phyloP scores from a whole-genome alignment of 2,113 vertebrate species.

The Pluvialis apricaria region DNA sequence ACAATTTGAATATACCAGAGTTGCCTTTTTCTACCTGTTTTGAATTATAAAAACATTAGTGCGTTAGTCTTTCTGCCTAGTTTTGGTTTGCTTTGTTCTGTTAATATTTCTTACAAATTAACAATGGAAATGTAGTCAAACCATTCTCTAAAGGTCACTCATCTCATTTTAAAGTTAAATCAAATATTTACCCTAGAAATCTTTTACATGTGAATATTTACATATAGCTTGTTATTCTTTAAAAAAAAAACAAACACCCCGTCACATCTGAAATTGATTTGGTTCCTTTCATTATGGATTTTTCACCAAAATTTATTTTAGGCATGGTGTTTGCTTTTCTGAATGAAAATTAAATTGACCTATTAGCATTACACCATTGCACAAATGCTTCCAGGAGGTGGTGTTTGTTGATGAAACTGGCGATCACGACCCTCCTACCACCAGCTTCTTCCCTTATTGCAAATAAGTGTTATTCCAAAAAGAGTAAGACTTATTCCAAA shows the following conservation, averaged over 20 bases:
- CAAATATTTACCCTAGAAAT: not conserved
- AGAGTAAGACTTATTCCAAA: not conserved
- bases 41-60: not conserved
- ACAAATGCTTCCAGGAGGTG: not conserved
- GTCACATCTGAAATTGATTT: not conserved
- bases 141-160: not conserved
- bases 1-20: not conserved
- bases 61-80: not conserved
- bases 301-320: not conserved
- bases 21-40: not conserved
- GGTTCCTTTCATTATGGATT: not conserved
- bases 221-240: not conserved
- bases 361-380: not conserved
- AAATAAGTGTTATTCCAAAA: not conserved
- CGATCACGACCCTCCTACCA: rapidly evolving
- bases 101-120: not conserved
- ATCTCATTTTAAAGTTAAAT: not conserved
- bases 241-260: not conserved
- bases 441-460: not conserved
- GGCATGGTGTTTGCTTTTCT: not conserved
- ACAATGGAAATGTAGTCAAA: not conserved
- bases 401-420: not conserved
- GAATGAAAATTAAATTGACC: not conserved
- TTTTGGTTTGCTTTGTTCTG: not conserved
- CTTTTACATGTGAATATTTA: not conserved